A percentile compares a stretch with the other conserved stretches of the same genome.
Conservation (phyloP, 2,888 invertebrate species). For the Philereme vetulata region DNA sequence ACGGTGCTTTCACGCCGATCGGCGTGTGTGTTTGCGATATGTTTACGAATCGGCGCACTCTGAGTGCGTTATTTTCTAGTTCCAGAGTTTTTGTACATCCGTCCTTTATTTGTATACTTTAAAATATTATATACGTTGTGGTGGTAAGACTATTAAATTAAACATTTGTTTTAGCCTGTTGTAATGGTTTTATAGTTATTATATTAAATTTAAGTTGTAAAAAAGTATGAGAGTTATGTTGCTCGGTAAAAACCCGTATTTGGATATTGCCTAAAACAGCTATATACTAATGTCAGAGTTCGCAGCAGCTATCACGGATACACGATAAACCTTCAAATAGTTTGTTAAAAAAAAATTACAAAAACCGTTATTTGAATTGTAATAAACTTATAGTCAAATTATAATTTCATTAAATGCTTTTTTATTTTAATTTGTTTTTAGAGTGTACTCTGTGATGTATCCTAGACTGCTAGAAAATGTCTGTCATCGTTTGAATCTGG, state of each 20-base stretch:
- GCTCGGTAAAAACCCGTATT: constrained; percentile 47
- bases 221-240: constrained; percentile 63
- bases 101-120: neutral
- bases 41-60: no score
- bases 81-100: no score
- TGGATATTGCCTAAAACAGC: constrained; percentile 20
- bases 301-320: constrained; percentile 29
- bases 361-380: no score
- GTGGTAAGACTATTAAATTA: constrained; percentile 42
- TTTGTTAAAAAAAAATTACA: no score
- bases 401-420: neutral
- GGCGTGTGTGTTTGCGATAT: no score
- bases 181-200: constrained; percentile 65
- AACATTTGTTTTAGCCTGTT: constrained; percentile 54
- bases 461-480: constrained; percentile 65
- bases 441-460: constrained; percentile 62
- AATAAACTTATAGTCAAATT: no score
- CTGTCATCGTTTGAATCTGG: constrained; percentile 69
- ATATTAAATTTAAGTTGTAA: constrained; percentile 70
- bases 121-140: constrained; percentile 33
- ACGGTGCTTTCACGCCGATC: no score
- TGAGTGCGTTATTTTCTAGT: no score
- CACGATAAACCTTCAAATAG: neutral
- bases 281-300: constrained; percentile 7
- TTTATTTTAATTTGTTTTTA: constrained; percentile 6